Percentiles rank a stretch among this genome's conserved stretches.
phyloP scores from a whole-genome alignment of 2,888 invertebrate genomes.

The Tortrix viridana region DNA sequence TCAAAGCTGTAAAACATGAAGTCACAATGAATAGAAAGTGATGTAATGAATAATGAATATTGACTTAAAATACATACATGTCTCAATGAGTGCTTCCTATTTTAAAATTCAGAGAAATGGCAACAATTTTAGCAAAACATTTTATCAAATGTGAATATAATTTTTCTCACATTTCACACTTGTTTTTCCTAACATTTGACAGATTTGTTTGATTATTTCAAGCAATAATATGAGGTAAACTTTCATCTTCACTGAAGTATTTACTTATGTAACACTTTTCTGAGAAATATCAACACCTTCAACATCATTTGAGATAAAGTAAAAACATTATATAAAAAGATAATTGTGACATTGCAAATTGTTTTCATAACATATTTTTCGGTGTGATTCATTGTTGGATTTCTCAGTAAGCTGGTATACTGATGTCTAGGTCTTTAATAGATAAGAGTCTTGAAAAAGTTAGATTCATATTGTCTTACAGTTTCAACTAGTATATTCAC shows the following conservation, averaged over 20 bases:
- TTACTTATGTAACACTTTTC: conserved; percentile 1
- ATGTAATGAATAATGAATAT: too few species aligned
- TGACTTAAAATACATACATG: conserved; percentile 11
- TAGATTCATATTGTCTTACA: too few species aligned
- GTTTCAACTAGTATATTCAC: too few species aligned
- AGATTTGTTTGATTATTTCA: not conserved
- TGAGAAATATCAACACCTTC: conserved; percentile 4
- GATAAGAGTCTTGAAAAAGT: too few species aligned
- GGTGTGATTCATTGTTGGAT: not conserved
- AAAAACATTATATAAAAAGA: conserved; percentile 15
- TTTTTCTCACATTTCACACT: not conserved
- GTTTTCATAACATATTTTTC: conserved; percentile 9
- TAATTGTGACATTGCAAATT: conserved; percentile 5
- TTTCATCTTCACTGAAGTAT: conserved; percentile 8
- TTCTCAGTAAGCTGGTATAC: not conserved
- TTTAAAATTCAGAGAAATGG: not conserved
- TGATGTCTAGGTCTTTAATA: not conserved
- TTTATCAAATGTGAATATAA: not conserved
- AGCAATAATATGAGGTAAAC: conserved; percentile 1
- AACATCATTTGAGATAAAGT: conserved; percentile 19
- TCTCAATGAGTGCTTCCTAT: not conserved
- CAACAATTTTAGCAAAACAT: conserved; percentile 14
- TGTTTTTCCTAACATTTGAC: not conserved
- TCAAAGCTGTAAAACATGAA: too few species aligned
- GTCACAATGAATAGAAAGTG: too few species aligned